These are phyloP conservation scores for Trachelus troglodyta DNA, from an alignment of 2,888 invertebrate genomes.

Conservation along the genomic window DNA sequence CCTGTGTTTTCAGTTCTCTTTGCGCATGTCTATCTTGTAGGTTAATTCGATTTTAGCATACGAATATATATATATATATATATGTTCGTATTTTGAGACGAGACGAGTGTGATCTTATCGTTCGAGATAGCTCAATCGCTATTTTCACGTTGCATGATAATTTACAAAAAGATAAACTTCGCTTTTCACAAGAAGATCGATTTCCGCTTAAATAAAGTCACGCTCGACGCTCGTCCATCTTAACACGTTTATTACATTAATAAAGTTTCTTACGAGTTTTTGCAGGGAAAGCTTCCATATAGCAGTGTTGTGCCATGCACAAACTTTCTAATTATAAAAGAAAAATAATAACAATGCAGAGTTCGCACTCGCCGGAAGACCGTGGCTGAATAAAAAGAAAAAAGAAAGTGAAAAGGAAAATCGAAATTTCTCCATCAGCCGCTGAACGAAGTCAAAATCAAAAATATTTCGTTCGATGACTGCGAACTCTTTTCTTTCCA, in stretches of 20 bases:
- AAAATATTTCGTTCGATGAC: background rate
- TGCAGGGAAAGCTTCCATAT: conserved; percentile 54
- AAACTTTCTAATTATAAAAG: conserved; percentile 19
- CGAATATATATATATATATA: too few relatives aligned
- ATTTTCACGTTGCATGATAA: background rate
- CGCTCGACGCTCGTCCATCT: background rate
- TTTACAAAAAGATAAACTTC: too few relatives aligned
- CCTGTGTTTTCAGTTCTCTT: conserved; percentile 15
- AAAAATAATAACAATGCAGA: background rate
- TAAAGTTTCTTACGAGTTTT: conserved; percentile 35
- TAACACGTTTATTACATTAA: conserved; percentile 4
- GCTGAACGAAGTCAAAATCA: background rate
- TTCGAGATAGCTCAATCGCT: background rate
- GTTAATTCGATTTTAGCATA: conserved; percentile 12
- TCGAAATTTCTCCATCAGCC: background rate
- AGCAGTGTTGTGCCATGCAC: conserved; percentile 46
- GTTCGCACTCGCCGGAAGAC: background rate
- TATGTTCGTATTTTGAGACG: too few relatives aligned
- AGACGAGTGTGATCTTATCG: too few relatives aligned
- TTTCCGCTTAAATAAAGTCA: too few relatives aligned
- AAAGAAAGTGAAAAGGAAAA: too few relatives aligned
- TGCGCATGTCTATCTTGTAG: conserved; percentile 29
- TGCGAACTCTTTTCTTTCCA: conserved; percentile 12
- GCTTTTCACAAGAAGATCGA: too few relatives aligned
- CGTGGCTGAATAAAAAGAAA: background rate